phyloP scores from a whole-genome alignment of 2,888 invertebrate genomes.

The Lamproptera curius region DNA sequence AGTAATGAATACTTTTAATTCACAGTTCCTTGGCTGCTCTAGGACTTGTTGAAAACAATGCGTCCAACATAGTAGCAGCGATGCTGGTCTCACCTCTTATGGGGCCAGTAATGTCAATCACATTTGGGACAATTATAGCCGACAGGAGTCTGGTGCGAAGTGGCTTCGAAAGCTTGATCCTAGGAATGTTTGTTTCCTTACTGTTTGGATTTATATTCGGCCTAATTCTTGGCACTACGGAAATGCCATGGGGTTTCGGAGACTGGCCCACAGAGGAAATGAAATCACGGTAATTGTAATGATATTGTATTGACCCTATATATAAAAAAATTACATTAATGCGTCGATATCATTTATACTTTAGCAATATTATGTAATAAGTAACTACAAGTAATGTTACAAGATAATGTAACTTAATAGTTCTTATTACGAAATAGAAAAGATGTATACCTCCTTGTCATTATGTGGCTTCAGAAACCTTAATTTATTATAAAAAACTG shows the following conservation, averaged over 20 bases:
- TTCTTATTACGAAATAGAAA: too few species aligned
- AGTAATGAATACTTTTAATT: not conserved
- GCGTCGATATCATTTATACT: too few species aligned
- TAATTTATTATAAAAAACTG: too few species aligned
- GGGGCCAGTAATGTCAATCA: constrained; percentile 93
- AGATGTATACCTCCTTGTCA: too few species aligned
- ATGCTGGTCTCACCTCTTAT: constrained; percentile 88
- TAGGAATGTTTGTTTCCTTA: constrained; percentile 86
- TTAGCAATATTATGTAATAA: too few species aligned
- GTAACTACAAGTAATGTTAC: too few species aligned
- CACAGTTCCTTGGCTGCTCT: constrained; percentile 88
- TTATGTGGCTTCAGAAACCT: too few species aligned
- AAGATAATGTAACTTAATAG: too few species aligned
- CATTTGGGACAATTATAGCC: constrained; percentile 89
- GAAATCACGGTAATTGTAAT: constrained; percentile 81
- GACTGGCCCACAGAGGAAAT: constrained; percentile 90
- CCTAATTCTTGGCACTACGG: constrained; percentile 83
- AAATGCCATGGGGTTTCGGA: constrained; percentile 86
- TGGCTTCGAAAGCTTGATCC: constrained; percentile 82
- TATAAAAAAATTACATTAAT: too few species aligned
- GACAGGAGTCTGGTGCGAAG: constrained; percentile 83
- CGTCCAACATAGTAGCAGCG: constrained; percentile 87
- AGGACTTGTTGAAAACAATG: constrained; percentile 89
- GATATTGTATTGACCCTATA: too few species aligned
- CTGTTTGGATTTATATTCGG: constrained; percentile 89